Evolutionary conservation across 2,797 vertebrate species (phyloP).

Genomic region (Poecilia gillii): DNA sequence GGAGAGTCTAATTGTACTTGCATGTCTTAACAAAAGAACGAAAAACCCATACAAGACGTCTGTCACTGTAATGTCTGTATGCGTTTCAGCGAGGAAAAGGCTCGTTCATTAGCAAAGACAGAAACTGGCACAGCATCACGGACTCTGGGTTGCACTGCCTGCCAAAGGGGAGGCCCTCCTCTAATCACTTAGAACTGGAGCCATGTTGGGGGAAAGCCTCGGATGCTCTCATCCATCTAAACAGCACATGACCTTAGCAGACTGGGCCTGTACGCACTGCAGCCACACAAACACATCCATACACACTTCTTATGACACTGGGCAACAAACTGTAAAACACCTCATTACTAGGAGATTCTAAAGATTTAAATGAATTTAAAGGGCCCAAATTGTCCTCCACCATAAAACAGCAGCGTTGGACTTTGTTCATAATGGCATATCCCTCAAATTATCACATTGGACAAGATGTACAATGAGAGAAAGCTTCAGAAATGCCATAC

Average conservation of each 20-base stretch:
- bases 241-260: not conserved
- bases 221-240: constrained; percentile 9
- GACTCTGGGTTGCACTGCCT: constrained; percentile 36
- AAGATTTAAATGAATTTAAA: constrained; percentile 60
- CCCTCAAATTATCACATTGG: constrained; percentile 41
- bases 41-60: constrained; percentile 12
- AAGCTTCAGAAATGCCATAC: not conserved
- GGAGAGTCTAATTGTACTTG: not conserved
- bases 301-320: constrained; percentile 11
- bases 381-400: constrained; percentile 31
- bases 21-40: constrained; percentile 4
- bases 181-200: constrained; percentile 12
- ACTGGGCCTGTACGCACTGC: not conserved
- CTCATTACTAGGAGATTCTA: constrained; percentile 67
- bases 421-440: constrained; percentile 58
- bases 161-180: constrained; percentile 34
- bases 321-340: constrained; percentile 12
- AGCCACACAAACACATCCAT: not conserved
- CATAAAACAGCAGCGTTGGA: constrained; percentile 63
- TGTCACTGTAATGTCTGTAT: constrained; percentile 13
- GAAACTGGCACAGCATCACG: constrained; percentile 37
- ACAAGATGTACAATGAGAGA: not conserved
- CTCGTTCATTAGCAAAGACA: constrained; percentile 38
- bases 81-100: constrained; percentile 20
- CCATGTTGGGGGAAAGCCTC: constrained; percentile 20